Evolutionary conservation across 2,797 vertebrate species (phyloP), one percentile per base, ranked within the genome.

Genomic region (Neomorphus geoffroyi): DNA sequence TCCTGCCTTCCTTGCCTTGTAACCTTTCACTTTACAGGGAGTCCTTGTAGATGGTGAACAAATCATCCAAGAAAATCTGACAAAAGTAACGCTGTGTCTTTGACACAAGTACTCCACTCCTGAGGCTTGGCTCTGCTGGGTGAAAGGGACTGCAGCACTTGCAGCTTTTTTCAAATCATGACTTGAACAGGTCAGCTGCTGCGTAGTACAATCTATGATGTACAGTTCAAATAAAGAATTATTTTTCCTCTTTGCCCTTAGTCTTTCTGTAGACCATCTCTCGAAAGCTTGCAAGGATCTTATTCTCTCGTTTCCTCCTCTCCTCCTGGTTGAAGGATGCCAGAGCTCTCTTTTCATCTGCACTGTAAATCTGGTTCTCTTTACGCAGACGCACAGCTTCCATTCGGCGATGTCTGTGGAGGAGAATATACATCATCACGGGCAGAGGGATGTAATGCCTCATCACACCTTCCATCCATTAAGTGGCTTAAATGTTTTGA

Each of bases 291-390:
- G 99, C 99, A 90, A 99, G 98, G 95, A 99, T 99, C 98, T 99
- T 99, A 98, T 99, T 99, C 95, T 99, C 99, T 43, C 99, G 98
- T 97, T 99, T 99, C 54, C 98, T 98, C 83, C 99, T 98, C 94
- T 99, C 99, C 90, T 99, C 99, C 97, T 99, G 99, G 98, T 99
- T 99, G 97, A 99, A 99, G 45, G 99, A 99, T 0, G 99, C 99
- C 72, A 99, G 98, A 11, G 99, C 99, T 98, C 99, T 97, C 98
- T 99, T 99, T 51, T 99, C 99, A 41, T 99, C 99, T 0, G 99
- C 99, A 6, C 99, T 99, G 97, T 99, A 99, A 91, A 99, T 99
- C 98, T 99, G 99, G 98, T 99, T 99, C 95, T 99, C 99, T 94
- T 99, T 99, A 77, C 99, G 99, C 97, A 99, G 98, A 98, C 99